A percentile compares a stretch with the other conserved stretches of the same genome.
phyloP scores from a whole-genome alignment of 2,888 invertebrate species.

The Lasioglossum leucozonium region DNA sequence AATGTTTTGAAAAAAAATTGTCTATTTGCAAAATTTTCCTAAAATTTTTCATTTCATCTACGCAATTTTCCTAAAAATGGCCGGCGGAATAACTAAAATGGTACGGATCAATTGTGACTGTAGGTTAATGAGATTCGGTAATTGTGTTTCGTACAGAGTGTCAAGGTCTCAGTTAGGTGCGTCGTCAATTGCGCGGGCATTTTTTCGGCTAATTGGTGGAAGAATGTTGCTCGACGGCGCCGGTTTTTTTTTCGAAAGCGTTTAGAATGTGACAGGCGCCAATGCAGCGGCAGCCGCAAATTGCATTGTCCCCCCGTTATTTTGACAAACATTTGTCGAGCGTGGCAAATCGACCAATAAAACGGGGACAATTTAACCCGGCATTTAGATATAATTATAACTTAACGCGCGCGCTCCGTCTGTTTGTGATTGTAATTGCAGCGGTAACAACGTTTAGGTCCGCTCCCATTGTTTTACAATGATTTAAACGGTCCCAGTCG shows the following conservation, averaged over 20 bases:
- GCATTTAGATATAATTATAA: slow-evolving; percentile 61
- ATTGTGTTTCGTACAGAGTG: background rate
- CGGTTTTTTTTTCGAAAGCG: background rate
- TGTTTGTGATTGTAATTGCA: slow-evolving; percentile 50
- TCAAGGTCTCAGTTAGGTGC: background rate
- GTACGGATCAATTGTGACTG: background rate
- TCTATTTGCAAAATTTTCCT: too few relatives aligned
- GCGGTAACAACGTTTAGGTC: slow-evolving; percentile 41
- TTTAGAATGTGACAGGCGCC: background rate
- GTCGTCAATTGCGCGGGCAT: background rate
- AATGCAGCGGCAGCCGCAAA: background rate
- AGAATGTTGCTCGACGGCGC: background rate
- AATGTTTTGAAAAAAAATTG: too few relatives aligned
- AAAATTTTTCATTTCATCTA: too few relatives aligned
- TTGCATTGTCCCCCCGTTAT: slow-evolving; percentile 33
- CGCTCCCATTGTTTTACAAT: slow-evolving; percentile 38
- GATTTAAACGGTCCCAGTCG: slow-evolving; percentile 25
- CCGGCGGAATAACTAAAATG: background rate
- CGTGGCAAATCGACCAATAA: slow-evolving; percentile 49
- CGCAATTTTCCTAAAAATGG: too few relatives aligned
- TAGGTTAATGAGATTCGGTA: background rate
- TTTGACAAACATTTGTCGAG: slow-evolving; percentile 48
- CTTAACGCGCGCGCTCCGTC: slow-evolving; percentile 42
- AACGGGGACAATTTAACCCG: slow-evolving; percentile 55
- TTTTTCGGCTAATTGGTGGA: background rate